Percentiles rank a stretch among this genome's conserved stretches.
These are phyloP conservation scores for Chromobotia macracanthus DNA, from an alignment of 2,797 vertebrate species.

Conservation along the genomic window DNA sequence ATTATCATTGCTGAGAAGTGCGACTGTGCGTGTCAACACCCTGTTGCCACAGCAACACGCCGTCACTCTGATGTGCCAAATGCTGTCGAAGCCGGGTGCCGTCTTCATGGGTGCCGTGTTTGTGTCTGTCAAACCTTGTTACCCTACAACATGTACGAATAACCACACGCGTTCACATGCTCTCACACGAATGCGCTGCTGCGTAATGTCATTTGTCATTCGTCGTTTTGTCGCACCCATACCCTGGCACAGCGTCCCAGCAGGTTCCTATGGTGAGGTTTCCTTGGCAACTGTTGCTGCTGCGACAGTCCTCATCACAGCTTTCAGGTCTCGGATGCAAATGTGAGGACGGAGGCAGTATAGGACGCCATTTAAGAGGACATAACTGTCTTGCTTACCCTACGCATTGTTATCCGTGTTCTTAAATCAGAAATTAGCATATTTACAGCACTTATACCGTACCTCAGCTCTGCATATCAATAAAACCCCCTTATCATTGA, in stretches of 20 bases:
- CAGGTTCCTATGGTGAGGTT: conserved; percentile 75
- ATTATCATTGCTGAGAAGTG: conserved; percentile 68
- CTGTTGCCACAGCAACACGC: conserved; percentile 72
- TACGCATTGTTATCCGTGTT: not conserved
- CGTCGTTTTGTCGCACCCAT: conserved; percentile 62
- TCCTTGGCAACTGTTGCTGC: conserved; percentile 80
- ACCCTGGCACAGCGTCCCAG: conserved; percentile 60
- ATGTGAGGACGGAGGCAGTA: conserved; percentile 63
- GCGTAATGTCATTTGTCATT: conserved; percentile 59
- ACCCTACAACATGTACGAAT: conserved; percentile 49
- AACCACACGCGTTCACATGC: not conserved
- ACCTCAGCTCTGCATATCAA: conserved; percentile 24
- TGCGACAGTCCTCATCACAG: conserved; percentile 72
- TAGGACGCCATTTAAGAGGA: conserved; percentile 44
- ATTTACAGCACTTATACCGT: not conserved
- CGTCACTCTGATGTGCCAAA: conserved; percentile 68
- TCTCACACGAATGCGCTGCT: conserved; percentile 25
- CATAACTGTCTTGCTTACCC: conserved; percentile 1
- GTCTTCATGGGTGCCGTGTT: conserved; percentile 53
- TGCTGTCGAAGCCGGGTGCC: conserved; percentile 58
- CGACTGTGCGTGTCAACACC: conserved; percentile 72
- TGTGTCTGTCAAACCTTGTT: conserved; percentile 59
- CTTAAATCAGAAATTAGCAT: conserved; percentile 16
- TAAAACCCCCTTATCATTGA: conserved; percentile 19
- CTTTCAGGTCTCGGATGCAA: conserved; percentile 71